phyloP scores from a whole-genome alignment of 2,797 vertebrate species.

The Fratercula arctica region DNA sequence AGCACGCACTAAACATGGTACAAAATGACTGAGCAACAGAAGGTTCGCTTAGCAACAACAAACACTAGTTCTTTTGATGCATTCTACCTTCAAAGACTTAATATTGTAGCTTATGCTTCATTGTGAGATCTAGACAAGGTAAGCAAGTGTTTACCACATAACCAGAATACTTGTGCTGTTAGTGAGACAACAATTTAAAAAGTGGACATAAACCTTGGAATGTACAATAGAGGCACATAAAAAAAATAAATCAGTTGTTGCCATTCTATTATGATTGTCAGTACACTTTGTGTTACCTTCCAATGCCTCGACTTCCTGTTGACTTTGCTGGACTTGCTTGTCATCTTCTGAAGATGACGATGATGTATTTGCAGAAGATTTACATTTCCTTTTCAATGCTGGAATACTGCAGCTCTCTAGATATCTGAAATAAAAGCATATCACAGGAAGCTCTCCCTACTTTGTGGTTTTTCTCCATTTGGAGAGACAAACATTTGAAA shows the following conservation, averaged over 20 bases:
- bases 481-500: not conserved
- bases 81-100: not conserved
- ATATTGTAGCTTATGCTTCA: not conserved
- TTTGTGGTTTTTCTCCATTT: not conserved
- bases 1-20: not conserved
- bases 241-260: not conserved
- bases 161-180: not conserved
- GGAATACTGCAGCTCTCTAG: conserved; percentile 87
- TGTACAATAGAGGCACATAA: not conserved
- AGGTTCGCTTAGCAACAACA: not conserved
- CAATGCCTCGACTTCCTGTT: not conserved
- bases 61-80: not conserved
- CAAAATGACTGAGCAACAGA: not conserved
- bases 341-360: conserved; percentile 87
- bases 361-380: conserved; percentile 77
- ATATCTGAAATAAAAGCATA: conserved; percentile 76
- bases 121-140: not conserved
- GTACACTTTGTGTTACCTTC: conserved; percentile 41
- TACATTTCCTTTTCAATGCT: conserved; percentile 85
- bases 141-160: not conserved
- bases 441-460: not conserved
- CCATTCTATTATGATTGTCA: not conserved
- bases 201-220: not conserved
- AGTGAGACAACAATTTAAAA: not conserved
- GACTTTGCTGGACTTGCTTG: conserved; percentile 53